Percentiles rank a stretch among this genome's conserved stretches.
Conservation (phyloP, 1,140 invertebrate species). For the Penaeus chinensis region DNA sequence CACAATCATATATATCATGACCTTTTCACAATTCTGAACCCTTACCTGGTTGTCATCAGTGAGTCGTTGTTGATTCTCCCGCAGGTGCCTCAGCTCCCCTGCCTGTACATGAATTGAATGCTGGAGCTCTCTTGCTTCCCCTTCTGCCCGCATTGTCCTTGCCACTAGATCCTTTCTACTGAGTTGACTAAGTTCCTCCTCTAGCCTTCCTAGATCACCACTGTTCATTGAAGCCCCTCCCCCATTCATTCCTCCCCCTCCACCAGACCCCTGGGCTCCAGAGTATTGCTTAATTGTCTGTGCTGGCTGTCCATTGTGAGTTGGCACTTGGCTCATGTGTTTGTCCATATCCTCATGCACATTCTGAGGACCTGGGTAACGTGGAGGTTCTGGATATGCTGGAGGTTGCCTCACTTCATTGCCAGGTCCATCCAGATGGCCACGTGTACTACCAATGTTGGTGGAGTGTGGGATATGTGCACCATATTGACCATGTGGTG, state of each 20-base stretch:
- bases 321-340: slow-evolving; percentile 1
- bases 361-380: slow-evolving; percentile 45
- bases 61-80: slow-evolving; percentile 54
- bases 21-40: neutral
- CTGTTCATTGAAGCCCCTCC: slow-evolving; percentile 3
- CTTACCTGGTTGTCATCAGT: slow-evolving; percentile 63
- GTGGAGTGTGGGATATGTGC: slow-evolving; percentile 22
- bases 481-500: slow-evolving; percentile 28
- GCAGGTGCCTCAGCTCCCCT: slow-evolving; percentile 52
- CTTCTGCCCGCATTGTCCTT: slow-evolving; percentile 16
- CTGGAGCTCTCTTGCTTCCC: slow-evolving; percentile 30
- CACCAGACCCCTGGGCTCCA: slow-evolving; percentile 18
- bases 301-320: neutral
- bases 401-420: slow-evolving; percentile 34
- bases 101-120: slow-evolving; percentile 30
- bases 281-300: slow-evolving; percentile 29
- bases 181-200: slow-evolving; percentile 31
- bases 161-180: slow-evolving; percentile 23
- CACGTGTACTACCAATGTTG: neutral
- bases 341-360: slow-evolving; percentile 28
- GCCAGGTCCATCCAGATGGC: slow-evolving; percentile 24
- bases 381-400: slow-evolving; percentile 56
- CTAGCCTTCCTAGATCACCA: slow-evolving; percentile 23
- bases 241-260: slow-evolving; percentile 17
- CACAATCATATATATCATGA: neutral